A percentile compares a stretch with the other conserved stretches of the same genome.
phyloP scores from a whole-genome alignment of 2,888 invertebrate genomes.

The Agrochola macilenta region DNA sequence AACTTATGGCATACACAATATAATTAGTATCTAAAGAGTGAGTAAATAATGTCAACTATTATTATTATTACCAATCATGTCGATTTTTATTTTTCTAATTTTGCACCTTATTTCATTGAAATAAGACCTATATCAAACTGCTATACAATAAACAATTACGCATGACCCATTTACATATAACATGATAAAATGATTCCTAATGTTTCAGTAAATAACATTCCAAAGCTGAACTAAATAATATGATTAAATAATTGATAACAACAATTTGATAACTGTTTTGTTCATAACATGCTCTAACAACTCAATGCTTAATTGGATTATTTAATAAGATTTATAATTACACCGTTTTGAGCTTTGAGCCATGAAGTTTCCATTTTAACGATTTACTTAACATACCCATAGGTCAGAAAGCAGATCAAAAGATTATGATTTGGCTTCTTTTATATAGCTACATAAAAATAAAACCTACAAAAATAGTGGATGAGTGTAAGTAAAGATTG shows the following conservation, averaged over 20 bases:
- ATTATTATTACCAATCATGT: not conserved
- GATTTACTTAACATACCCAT: not conserved
- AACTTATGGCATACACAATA: not conserved
- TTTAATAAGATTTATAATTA: conserved; percentile 5
- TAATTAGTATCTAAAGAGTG: not conserved
- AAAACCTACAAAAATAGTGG: not conserved
- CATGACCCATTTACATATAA: conserved; percentile 32
- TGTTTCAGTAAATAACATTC: conserved; percentile 34
- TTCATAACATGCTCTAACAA: not conserved
- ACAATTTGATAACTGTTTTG: conserved; percentile 37
- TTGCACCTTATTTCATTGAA: not conserved
- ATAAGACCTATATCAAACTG: conserved; percentile 8
- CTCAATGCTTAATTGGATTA: not conserved
- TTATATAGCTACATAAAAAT: not conserved
- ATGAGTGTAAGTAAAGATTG: not conserved
- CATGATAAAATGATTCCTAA: conserved; percentile 33
- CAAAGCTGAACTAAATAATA: conserved; percentile 29
- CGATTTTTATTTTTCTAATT: not conserved
- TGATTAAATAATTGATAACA: conserved; percentile 43
- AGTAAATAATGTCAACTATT: not conserved
- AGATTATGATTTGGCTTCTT: not conserved
- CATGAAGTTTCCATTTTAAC: not conserved
- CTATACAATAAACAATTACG: not conserved
- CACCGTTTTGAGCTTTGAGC: not conserved
- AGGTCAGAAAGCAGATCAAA: not conserved